Evolutionary conservation across 2,113 vertebrate genomes (phyloP).

Genomic region (Planiliza haematocheilus): DNA sequence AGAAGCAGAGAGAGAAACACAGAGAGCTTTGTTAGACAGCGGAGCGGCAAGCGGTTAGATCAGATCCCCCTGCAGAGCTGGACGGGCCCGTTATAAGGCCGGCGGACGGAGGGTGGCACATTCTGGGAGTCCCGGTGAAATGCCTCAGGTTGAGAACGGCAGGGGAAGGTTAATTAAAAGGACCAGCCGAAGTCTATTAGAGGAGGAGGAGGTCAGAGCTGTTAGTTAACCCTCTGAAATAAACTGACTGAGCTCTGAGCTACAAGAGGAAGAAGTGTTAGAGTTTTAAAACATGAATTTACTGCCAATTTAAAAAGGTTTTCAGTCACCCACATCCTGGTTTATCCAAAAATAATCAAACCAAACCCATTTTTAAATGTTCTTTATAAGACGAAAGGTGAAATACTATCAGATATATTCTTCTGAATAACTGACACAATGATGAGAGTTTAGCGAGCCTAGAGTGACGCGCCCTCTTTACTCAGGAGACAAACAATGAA

Average conservation of each 20-base stretch:
- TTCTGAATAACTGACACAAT: not conserved
- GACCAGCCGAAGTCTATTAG: conserved; percentile 10
- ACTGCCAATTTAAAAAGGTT: too few species aligned
- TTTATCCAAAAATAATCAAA: too few species aligned
- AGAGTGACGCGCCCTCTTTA: too few species aligned
- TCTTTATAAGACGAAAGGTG: too few species aligned
- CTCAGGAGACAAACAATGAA: not conserved
- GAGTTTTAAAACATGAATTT: not conserved
- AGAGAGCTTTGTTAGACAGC: conserved; percentile 62
- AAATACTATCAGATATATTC: too few species aligned
- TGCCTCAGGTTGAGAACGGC: conserved; percentile 67
- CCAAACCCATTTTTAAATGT: too few species aligned
- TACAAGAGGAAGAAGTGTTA: conserved; percentile 13
- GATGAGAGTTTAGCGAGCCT: not conserved
- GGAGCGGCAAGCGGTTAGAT: conserved; percentile 39
- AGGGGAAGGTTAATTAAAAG: conserved; percentile 53
- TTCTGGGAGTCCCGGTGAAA: conserved; percentile 77
- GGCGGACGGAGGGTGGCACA: conserved; percentile 71
- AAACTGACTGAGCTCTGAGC: conserved; percentile 18
- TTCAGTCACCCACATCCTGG: too few species aligned
- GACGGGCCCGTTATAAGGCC: conserved; percentile 62
- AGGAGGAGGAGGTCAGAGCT: conserved; percentile 40
- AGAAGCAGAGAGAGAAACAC: conserved; percentile 37
- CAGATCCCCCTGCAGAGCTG: conserved; percentile 13
- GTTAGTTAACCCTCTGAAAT: conserved; percentile 55